Conservation (phyloP, 1,140 invertebrate genomes). For the Zophobas morio region DNA sequence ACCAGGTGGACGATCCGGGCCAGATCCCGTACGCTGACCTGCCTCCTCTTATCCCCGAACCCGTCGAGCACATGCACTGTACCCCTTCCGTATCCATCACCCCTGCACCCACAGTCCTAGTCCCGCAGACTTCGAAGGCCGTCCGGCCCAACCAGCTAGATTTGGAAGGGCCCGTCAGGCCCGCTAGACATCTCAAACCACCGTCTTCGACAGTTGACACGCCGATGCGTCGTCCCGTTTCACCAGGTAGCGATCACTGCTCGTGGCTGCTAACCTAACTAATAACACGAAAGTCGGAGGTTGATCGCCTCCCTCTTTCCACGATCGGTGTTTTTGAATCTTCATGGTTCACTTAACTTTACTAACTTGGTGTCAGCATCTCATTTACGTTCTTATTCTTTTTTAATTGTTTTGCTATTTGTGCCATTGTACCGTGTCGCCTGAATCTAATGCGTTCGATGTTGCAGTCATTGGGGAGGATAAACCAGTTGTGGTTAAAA, state of each 20-base stretch:
- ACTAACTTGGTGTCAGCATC: conserved; percentile 30
- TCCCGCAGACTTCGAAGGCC: conserved; percentile 53
- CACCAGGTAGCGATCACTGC: conserved; percentile 58
- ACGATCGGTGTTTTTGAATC: conserved; percentile 22
- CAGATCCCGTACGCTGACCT: conserved; percentile 48
- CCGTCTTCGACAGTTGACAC: conserved; percentile 50
- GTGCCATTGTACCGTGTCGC: background rate
- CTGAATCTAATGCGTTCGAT: conserved; percentile 19
- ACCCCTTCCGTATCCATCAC: conserved; percentile 59
- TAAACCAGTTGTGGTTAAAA: conserved; percentile 62
- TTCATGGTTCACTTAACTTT: conserved; percentile 26
- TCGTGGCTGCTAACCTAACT: conserved; percentile 40
- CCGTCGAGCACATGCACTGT: conserved; percentile 60
- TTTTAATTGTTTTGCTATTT: conserved; percentile 23
- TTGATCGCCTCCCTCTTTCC: conserved; percentile 11
- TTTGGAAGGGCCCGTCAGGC: conserved; percentile 65
- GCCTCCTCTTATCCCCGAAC: conserved; percentile 62
- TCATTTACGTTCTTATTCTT: conserved; percentile 14
- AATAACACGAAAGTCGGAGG: background rate
- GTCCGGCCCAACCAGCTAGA: conserved; percentile 64
- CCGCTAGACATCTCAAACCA: conserved; percentile 64
- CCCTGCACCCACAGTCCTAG: conserved; percentile 56
- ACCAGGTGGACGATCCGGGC: conserved; percentile 42
- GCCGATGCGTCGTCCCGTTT: conserved; percentile 54
- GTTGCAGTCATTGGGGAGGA: conserved; percentile 56